Evolutionary conservation across 2,113 vertebrate genomes (phyloP).

Genomic region (Urocitellus parryii): DNA sequence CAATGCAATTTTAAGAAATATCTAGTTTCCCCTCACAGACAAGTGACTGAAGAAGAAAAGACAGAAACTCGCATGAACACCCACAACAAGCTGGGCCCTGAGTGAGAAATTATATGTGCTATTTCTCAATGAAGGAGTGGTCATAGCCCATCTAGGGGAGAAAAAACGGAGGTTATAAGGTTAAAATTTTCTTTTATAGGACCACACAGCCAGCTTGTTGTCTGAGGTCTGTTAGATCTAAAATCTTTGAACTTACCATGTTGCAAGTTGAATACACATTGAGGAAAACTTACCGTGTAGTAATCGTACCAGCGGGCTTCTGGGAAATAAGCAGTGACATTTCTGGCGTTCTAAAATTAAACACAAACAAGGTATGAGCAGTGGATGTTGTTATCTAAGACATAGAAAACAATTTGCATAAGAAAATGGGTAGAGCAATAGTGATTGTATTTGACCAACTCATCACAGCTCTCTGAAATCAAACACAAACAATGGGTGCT

Average conservation of each 20-base stretch:
- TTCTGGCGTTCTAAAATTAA: slow-evolving; percentile 78
- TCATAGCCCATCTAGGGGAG: background rate
- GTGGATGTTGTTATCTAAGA: no score
- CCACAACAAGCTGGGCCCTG: no score
- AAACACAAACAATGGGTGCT: no score
- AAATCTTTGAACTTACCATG: accelerated
- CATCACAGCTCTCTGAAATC: no score
- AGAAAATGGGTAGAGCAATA: no score
- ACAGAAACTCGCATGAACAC: background rate
- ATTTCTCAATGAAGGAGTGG: background rate
- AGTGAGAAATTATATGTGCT: accelerated
- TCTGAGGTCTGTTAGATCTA: background rate
- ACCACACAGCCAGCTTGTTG: background rate
- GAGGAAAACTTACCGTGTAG: slow-evolving; percentile 86
- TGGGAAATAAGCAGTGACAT: slow-evolving; percentile 86
- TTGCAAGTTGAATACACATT: background rate
- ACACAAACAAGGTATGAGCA: background rate
- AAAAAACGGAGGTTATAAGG: background rate
- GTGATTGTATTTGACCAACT: no score
- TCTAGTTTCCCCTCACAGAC: background rate
- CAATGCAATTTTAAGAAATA: background rate
- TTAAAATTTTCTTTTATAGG: accelerated
- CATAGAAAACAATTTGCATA: no score
- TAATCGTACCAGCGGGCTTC: slow-evolving; percentile 89
- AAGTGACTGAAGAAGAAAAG: background rate